Conservation (phyloP, 2,888 invertebrate genomes). For the Himalopsyche anomala region DNA sequence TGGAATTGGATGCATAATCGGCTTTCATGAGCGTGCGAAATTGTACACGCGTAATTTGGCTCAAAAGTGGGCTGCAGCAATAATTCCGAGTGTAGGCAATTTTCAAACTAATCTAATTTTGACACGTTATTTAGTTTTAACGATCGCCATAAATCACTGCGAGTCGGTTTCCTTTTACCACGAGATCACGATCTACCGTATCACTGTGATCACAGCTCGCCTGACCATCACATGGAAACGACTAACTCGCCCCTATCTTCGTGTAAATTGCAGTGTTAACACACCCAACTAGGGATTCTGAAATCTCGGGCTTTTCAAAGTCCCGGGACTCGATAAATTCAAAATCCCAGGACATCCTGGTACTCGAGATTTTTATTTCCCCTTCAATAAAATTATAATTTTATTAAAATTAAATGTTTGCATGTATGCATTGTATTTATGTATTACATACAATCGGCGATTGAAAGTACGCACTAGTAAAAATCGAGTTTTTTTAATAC, state of each 20-base stretch:
- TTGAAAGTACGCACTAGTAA: no score
- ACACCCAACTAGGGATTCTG: no score
- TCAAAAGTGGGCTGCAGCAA: not conserved
- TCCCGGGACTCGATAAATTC: no score
- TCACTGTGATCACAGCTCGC: not conserved
- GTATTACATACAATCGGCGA: no score
- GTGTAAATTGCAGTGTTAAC: not conserved
- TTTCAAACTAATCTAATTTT: conserved; percentile 50
- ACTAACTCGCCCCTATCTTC: not conserved
- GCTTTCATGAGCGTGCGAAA: not conserved
- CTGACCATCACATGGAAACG: not conserved
- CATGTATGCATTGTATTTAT: no score
- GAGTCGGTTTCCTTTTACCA: not conserved
- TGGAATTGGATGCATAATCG: not conserved
- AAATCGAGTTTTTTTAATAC: no score
- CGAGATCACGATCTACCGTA: not conserved
- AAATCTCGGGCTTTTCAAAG: no score
- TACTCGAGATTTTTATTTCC: no score
- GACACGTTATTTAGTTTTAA: conserved; percentile 55
- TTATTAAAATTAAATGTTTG: no score
- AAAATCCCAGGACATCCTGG: no score
- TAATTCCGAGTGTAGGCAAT: not conserved
- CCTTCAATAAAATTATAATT: no score
- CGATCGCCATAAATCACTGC: conserved; percentile 46
- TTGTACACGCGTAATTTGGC: not conserved